phyloP scores from a whole-genome alignment of 1,140 invertebrate species.

The Pseudomyrmex gracilis region DNA sequence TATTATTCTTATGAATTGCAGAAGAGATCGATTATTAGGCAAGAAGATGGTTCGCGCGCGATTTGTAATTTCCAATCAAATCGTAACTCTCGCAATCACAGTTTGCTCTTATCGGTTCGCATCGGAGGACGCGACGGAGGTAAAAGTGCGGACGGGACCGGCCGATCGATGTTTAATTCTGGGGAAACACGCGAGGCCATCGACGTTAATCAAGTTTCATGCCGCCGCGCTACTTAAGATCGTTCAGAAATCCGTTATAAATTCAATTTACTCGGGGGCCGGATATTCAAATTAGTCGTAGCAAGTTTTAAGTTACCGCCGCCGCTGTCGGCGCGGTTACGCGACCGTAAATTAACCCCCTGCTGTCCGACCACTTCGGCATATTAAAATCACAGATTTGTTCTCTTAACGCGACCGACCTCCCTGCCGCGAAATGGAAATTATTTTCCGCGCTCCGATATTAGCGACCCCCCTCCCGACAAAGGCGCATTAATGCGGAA shows the following conservation, averaged over 20 bases:
- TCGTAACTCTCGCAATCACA: neutral
- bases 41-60: no score
- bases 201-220: constrained; percentile 62
- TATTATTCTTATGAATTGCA: no score
- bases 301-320: constrained; percentile 59
- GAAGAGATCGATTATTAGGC: no score
- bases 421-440: constrained; percentile 15
- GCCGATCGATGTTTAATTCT: constrained; percentile 54
- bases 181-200: constrained; percentile 54
- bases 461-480: constrained; percentile 23
- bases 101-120: neutral
- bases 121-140: constrained; percentile 25
- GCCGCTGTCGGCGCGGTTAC: constrained; percentile 45
- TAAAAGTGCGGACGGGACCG: constrained; percentile 20
- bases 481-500: constrained; percentile 7
- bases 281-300: constrained; percentile 63
- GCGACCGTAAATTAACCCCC: constrained; percentile 58
- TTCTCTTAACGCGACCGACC: constrained; percentile 40
- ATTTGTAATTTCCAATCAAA: no score
- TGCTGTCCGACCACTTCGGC: constrained; percentile 51
- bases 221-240: constrained; percentile 57
- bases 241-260: constrained; percentile 63
- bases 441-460: constrained; percentile 45
- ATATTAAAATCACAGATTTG: constrained; percentile 61
- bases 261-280: constrained; percentile 56